These are phyloP conservation scores for Delia radicum DNA, from an alignment of 1,140 invertebrate species.

Conservation along the genomic window DNA sequence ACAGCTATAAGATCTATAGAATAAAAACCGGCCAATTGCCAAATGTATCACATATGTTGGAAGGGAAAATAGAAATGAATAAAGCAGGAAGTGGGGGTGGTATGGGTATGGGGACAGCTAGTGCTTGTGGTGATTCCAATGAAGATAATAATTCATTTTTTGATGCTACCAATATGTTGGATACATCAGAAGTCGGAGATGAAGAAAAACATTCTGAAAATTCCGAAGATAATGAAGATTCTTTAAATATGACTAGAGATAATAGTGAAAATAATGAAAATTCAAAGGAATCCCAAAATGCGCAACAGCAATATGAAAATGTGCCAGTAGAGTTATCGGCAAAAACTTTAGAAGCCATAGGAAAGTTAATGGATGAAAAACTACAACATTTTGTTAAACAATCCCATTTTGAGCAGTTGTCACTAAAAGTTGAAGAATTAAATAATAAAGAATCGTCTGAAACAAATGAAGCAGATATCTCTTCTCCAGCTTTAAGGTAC, in stretches of 20 bases:
- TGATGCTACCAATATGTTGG: not conserved
- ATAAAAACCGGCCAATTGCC: not conserved
- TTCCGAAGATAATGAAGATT: not conserved
- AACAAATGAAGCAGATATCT: not conserved
- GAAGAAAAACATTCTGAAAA: not conserved
- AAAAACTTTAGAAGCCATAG: not conserved
- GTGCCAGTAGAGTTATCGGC: not conserved
- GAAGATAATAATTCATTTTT: not conserved
- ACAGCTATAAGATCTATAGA: conserved; percentile 12
- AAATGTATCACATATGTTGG: not conserved
- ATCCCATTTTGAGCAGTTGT: not conserved
- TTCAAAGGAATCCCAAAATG: too few species aligned
- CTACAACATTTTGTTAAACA: conserved; percentile 17
- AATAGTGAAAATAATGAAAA: too few species aligned
- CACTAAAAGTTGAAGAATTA: too few species aligned
- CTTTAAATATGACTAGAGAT: not conserved
- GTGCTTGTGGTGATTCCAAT: not conserved
- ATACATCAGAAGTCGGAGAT: not conserved
- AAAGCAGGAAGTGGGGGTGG: not conserved
- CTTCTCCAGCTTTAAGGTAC: not conserved
- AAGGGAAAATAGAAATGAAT: not conserved
- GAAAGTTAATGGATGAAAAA: conserved; percentile 24
- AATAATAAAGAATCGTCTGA: conserved; percentile 2
- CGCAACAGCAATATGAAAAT: not conserved
- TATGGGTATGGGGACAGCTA: too few species aligned